Evolutionary conservation across 92 coral and sea anemone genomes (phyloP).

Genomic region (Heliopora coerulea): DNA sequence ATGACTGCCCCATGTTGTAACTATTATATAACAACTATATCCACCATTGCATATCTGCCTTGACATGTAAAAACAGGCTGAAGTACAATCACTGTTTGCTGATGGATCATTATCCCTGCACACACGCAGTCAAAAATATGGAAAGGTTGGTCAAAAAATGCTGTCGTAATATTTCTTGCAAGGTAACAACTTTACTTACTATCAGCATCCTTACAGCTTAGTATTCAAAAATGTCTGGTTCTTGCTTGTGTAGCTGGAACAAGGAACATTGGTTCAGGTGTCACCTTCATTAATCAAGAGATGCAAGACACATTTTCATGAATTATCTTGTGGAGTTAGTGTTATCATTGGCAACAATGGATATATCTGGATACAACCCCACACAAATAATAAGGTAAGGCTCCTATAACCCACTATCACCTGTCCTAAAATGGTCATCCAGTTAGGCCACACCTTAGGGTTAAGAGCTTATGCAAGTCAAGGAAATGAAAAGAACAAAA

Average conservation of each 20-base stretch:
- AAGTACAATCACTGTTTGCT: slow-evolving; percentile 86
- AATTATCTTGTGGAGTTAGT: slow-evolving; percentile 92
- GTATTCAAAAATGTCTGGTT: too few species aligned
- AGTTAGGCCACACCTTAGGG: too few species aligned
- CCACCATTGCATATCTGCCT: slow-evolving; percentile 43
- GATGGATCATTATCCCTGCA: slow-evolving; percentile 94
- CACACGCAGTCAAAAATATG: slow-evolving; percentile 95
- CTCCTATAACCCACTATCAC: too few species aligned
- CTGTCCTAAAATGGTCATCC: too few species aligned
- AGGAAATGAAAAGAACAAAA: too few species aligned
- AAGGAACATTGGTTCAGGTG: slow-evolving; percentile 82
- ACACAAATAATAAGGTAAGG: slow-evolving; percentile 40
- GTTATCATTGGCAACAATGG: slow-evolving; percentile 98
- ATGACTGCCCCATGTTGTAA: too few species aligned
- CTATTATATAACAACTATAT: too few species aligned
- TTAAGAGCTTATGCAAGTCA: too few species aligned
- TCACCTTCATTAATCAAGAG: slow-evolving; percentile 91
- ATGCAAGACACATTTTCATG: slow-evolving; percentile 95
- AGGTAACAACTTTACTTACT: too few species aligned
- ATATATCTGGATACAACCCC: slow-evolving; percentile 85
- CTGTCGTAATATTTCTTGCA: background rate
- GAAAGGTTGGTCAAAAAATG: slow-evolving; percentile 67
- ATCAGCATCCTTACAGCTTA: too few species aligned
- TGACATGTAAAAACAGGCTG: slow-evolving; percentile 69
- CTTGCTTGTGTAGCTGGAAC: slow-evolving; percentile 61